Evolutionary conservation across 1,140 invertebrate species (phyloP).

Genomic region (Drosophila novamexicana): DNA sequence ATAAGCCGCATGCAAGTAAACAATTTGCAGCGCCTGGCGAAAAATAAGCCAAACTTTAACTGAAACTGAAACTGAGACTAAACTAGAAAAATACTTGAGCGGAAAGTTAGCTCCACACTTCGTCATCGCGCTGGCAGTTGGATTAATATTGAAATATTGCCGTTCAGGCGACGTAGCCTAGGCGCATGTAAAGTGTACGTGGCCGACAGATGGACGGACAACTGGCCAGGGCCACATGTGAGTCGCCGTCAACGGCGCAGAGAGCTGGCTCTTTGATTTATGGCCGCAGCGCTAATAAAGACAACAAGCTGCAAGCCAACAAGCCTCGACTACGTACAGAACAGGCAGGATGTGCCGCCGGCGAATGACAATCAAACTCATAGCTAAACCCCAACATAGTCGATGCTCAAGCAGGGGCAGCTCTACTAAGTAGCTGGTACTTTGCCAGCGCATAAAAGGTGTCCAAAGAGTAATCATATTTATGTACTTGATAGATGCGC

Average conservation of each 20-base stretch:
- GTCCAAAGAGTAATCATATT: conserved; percentile 4
- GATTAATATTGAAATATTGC: conserved; percentile 83
- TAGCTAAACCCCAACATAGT: conserved; percentile 32
- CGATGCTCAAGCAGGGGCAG: conserved; percentile 3
- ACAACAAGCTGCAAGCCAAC: conserved; percentile 77
- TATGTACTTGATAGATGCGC: conserved; percentile 2
- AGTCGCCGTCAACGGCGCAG: conserved; percentile 52
- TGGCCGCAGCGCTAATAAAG: conserved; percentile 74
- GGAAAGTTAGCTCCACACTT: conserved; percentile 75
- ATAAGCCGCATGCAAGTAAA: conserved; percentile 44
- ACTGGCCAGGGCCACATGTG: conserved; percentile 68
- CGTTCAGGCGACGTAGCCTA: conserved; percentile 56
- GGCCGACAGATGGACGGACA: conserved; percentile 16
- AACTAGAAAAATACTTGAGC: conserved; percentile 73
- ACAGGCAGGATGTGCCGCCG: conserved; percentile 69
- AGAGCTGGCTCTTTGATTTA: conserved; percentile 80
- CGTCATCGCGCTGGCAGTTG: conserved; percentile 80
- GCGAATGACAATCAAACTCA: conserved; percentile 67
- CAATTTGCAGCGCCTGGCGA: conserved; percentile 42
- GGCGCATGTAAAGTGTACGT: conserved; percentile 66
- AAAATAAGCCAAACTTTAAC: conserved; percentile 27
- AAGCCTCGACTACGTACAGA: conserved; percentile 19
- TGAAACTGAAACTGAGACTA: conserved; percentile 45
- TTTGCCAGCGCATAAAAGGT: not conserved
- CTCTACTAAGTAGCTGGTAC: not conserved